A percentile compares a stretch with the other conserved stretches of the same genome.
Evolutionary conservation across 2,797 vertebrate genomes (phyloP).

Genomic region (Novumbra hubbsi): DNA sequence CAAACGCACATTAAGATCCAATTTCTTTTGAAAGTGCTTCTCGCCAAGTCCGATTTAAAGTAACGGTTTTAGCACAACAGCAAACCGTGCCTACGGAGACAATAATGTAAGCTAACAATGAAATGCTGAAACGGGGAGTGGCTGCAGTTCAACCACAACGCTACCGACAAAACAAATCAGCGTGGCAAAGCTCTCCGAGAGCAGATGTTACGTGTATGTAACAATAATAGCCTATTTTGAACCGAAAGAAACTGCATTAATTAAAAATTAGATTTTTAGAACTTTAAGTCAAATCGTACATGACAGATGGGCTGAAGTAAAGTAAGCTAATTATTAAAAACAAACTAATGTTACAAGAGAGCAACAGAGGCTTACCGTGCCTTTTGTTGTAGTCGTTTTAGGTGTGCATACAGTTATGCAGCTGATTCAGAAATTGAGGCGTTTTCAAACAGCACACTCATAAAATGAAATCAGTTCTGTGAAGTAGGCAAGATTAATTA

Average conservation of each 20-base stretch:
- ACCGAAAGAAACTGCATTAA: neutral
- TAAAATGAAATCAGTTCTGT: too few relatives aligned
- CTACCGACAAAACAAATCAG: slow-evolving; percentile 50
- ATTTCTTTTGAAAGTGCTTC: neutral
- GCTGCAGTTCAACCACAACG: slow-evolving; percentile 41
- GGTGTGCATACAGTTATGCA: slow-evolving; percentile 6
- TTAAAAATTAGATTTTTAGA: neutral
- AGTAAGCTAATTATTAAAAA: too few relatives aligned
- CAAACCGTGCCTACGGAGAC: neutral
- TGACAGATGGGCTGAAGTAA: neutral
- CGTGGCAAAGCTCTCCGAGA: slow-evolving; percentile 19
- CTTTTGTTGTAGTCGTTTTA: neutral
- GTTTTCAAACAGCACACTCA: neutral
- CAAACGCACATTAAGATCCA: neutral
- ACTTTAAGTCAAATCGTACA: neutral
- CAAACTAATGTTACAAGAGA: neutral
- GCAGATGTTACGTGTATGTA: slow-evolving; percentile 34
- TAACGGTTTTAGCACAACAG: neutral
- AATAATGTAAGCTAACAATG: slow-evolving; percentile 12
- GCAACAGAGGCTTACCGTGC: neutral
- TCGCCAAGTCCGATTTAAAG: neutral
- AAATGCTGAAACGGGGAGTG: slow-evolving; percentile 60
- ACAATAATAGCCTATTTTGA: neutral
- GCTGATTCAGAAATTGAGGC: slow-evolving; percentile 55
- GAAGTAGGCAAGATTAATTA: too few relatives aligned